These are phyloP conservation scores for Danaus chrysippus DNA, from an alignment of 2,888 invertebrate genomes.

Conservation along the genomic window DNA sequence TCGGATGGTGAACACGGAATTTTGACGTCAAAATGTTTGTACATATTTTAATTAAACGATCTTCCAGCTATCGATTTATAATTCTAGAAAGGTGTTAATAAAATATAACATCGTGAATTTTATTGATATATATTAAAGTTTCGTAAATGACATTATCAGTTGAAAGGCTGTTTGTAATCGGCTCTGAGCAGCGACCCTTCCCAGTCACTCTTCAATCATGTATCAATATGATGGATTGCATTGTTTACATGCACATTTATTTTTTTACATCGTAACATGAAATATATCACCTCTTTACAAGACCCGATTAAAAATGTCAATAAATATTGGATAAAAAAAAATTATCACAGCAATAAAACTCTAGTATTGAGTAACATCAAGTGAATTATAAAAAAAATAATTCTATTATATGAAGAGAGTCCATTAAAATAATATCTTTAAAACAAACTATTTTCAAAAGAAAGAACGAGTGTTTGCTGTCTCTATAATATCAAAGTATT, in stretches of 20 bases:
- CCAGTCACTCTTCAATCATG: constrained; percentile 17
- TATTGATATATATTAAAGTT: not conserved
- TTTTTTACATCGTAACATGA: not conserved
- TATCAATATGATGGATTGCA: constrained; percentile 10
- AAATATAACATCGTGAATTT: no score
- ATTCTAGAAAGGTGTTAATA: no score
- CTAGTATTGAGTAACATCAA: no score
- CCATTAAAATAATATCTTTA: no score
- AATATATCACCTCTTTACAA: constrained; percentile 4
- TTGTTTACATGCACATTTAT: constrained; percentile 11
- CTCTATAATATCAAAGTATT: constrained; percentile 28
- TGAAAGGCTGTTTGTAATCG: not conserved
- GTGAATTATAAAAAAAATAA: no score
- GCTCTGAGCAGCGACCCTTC: not conserved
- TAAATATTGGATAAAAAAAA: constrained; percentile 1
- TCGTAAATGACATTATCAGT: constrained; percentile 1
- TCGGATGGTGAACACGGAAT: constrained; percentile 17
- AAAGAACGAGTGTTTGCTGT: constrained; percentile 27
- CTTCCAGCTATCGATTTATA: no score
- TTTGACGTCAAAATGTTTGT: constrained; percentile 9
- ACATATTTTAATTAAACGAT: not conserved
- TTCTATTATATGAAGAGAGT: no score
- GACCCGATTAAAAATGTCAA: constrained; percentile 1
- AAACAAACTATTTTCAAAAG: no score
- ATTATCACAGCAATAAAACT: no score